These are phyloP conservation scores for Sorex maritimensis DNA, from an alignment of 2,797 vertebrate genomes.

Conservation along the genomic window DNA sequence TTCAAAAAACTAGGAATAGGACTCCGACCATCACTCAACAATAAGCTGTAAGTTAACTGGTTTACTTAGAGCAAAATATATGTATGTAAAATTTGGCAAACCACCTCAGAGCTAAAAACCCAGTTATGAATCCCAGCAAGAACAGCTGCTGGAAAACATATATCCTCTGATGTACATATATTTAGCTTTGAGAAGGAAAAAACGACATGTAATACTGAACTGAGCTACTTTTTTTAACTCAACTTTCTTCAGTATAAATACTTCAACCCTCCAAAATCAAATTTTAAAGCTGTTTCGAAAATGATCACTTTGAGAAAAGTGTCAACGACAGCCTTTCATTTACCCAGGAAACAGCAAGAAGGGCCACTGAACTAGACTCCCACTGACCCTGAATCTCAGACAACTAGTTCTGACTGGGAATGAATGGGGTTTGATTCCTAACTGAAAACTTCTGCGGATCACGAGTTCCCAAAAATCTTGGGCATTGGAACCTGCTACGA, in stretches of 20 bases:
- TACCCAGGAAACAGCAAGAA: conserved; percentile 61
- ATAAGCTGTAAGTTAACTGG: background rate
- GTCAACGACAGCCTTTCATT: background rate
- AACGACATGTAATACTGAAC: background rate
- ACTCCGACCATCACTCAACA: background rate
- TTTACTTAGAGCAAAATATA: background rate
- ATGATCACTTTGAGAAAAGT: background rate
- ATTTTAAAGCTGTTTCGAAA: conserved; percentile 22
- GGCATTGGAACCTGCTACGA: background rate
- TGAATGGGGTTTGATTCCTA: conserved; percentile 11
- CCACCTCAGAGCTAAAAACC: conserved; percentile 15
- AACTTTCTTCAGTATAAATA: conserved; percentile 50
- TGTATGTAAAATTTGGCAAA: background rate
- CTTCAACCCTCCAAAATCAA: conserved; percentile 30
- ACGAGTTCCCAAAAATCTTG: conserved; percentile 24
- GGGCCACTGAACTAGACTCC: conserved; percentile 30
- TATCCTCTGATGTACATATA: conserved; percentile 15
- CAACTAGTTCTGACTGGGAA: conserved; percentile 46
- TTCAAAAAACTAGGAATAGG: conserved; percentile 10
- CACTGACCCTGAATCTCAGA: conserved; percentile 40
- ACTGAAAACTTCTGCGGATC: background rate
- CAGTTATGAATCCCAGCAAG: background rate
- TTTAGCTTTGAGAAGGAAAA: conserved; percentile 5
- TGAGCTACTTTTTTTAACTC: background rate
- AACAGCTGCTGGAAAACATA: background rate